These are phyloP conservation scores for Rhagium mordax DNA, from an alignment of 2,888 invertebrate genomes.

Conservation along the genomic window DNA sequence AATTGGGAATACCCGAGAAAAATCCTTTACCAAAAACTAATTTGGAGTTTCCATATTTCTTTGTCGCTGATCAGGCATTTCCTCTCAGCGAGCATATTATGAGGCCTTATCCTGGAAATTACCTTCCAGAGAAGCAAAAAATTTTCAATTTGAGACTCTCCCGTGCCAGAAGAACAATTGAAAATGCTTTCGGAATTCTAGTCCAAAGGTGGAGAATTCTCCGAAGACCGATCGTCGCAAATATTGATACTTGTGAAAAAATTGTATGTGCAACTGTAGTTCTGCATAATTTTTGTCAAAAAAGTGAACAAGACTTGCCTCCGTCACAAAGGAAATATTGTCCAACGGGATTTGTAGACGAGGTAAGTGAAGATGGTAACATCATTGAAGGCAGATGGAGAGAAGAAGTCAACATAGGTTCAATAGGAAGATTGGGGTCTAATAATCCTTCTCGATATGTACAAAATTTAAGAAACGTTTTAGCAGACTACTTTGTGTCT, in stretches of 20 bases:
- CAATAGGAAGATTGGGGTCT: too few species aligned
- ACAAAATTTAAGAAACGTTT: too few species aligned
- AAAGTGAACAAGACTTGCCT: background rate
- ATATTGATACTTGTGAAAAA: background rate
- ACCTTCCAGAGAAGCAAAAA: background rate
- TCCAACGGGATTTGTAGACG: too few species aligned
- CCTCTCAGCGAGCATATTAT: background rate
- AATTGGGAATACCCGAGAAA: background rate
- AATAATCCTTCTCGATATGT: too few species aligned
- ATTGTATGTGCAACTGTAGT: background rate
- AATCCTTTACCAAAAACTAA: background rate
- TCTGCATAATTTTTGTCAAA: background rate
- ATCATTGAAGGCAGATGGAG: too few species aligned
- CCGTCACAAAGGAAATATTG: too few species aligned
- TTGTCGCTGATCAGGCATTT: conserved; percentile 1
- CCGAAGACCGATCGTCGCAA: background rate
- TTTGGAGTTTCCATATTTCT: background rate
- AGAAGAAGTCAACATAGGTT: too few species aligned
- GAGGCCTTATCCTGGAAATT: background rate
- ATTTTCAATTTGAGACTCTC: background rate
- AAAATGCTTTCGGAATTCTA: background rate
- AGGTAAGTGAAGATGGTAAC: too few species aligned
- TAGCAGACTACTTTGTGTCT: too few species aligned
- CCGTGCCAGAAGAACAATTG: background rate
- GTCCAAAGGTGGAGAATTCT: background rate